These are phyloP conservation scores for Hydrotaea cyrtoneurina DNA, from an alignment of 2,888 invertebrate species.

Conservation along the genomic window DNA sequence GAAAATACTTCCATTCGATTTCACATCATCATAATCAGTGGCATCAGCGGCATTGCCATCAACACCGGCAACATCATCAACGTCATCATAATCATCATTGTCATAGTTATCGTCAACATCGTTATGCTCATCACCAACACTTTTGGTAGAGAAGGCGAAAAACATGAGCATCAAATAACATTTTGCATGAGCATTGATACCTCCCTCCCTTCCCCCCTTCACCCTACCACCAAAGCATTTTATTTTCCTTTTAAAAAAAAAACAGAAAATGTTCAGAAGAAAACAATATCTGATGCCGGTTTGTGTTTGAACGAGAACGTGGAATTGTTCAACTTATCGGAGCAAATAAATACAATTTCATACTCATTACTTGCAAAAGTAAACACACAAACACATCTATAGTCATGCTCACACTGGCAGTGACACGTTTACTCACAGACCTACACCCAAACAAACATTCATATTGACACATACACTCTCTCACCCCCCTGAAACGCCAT, in stretches of 20 bases:
- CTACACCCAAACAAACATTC: not conserved
- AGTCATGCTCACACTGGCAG: not conserved
- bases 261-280: not conserved
- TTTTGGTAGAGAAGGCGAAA: not conserved
- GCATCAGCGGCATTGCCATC: not conserved
- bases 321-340: slow-evolving; percentile 10
- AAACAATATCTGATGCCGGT: not conserved
- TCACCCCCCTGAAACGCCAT: not conserved
- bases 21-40: slow-evolving; percentile 2
- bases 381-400: not conserved
- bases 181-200: not conserved
- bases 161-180: not conserved
- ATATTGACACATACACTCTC: not conserved
- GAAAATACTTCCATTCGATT: slow-evolving; percentile 14
- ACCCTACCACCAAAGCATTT: too few relatives aligned
- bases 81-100: not conserved
- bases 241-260: too few relatives aligned
- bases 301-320: not conserved
- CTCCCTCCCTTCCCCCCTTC: not conserved
- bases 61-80: not conserved
- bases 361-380: slow-evolving; percentile 30
- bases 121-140: not conserved
- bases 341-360: slow-evolving; percentile 39
- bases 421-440: not conserved
- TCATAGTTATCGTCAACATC: not conserved